Conservation (phyloP, 2,888 invertebrate species). For the Polyommatus iphigenia region DNA sequence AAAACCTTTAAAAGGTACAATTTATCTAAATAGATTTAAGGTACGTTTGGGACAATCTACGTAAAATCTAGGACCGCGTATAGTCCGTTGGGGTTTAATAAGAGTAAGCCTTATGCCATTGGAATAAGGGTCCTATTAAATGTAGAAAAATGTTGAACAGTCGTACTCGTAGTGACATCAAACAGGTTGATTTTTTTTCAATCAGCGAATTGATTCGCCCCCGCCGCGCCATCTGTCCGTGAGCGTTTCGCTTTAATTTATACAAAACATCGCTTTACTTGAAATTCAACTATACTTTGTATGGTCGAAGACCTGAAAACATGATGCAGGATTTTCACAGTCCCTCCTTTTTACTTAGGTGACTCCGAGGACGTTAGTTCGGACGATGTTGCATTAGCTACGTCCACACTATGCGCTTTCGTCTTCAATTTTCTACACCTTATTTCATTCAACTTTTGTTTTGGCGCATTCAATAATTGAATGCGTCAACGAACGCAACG, state of each 20-base stretch:
- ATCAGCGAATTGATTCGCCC: slow-evolving; percentile 80
- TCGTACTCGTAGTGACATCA: slow-evolving; percentile 58
- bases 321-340: no score
- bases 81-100: not conserved
- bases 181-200: slow-evolving; percentile 72
- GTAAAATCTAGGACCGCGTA: slow-evolving; percentile 44
- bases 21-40: not conserved
- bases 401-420: no score
- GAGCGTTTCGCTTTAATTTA: slow-evolving; percentile 78
- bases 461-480: no score
- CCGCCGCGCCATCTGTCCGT: slow-evolving; percentile 75
- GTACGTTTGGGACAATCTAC: slow-evolving; percentile 21
- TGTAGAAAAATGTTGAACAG: not conserved
- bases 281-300: not conserved
- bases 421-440: no score
- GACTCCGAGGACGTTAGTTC: no score
- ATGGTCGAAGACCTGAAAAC: not conserved
- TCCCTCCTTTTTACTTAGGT: not conserved
- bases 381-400: no score
- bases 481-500: no score
- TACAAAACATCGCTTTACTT: slow-evolving; percentile 63
- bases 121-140: not conserved
- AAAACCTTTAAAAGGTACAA: slow-evolving; percentile 5
- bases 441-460: no score
- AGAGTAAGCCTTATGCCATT: not conserved